Evolutionary conservation across 1,140 invertebrate genomes (phyloP).

Genomic region (Scaptomyza pallida): DNA sequence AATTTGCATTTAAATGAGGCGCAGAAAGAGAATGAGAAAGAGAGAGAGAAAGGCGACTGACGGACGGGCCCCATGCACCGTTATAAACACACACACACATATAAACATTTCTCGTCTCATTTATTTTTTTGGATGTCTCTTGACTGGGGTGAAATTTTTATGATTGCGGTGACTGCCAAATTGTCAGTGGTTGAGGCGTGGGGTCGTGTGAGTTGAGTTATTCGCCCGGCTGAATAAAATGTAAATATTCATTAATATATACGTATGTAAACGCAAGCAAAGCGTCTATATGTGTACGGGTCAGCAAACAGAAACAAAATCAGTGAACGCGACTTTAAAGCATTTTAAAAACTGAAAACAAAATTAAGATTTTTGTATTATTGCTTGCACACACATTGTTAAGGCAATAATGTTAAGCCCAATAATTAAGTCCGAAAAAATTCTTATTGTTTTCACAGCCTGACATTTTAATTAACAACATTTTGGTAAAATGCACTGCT

Average conservation of each 20-base stretch:
- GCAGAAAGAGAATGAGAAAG: conserved; percentile 46
- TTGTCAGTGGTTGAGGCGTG: conserved; percentile 68
- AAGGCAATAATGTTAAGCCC: no score
- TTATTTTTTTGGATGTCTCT: conserved; percentile 25
- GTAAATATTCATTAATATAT: conserved; percentile 67
- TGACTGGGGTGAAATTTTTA: conserved; percentile 68
- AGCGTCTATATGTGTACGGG: conserved; percentile 28
- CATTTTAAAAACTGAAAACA: no score
- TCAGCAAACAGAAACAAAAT: conserved; percentile 51
- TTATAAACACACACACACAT: conserved; percentile 14
- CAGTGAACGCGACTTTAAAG: conserved; percentile 14
- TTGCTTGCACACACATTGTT: no score
- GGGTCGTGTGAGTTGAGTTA: conserved; percentile 14
- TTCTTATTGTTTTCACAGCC: neutral
- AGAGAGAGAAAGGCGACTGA: conserved; percentile 59
- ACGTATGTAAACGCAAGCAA: neutral
- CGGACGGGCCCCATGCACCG: conserved; percentile 48
- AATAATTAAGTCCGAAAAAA: no score
- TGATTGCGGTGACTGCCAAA: conserved; percentile 82
- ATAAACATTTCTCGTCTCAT: conserved; percentile 2
- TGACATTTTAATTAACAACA: conserved; percentile 40
- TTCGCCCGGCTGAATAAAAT: conserved; percentile 60
- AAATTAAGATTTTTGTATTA: no score
- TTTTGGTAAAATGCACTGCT: conserved; percentile 8
- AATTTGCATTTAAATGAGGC: conserved; percentile 83